Base-by-base conservation (phyloP, 2,888 invertebrate genomes). In the Cheilosia soror region DNA sequence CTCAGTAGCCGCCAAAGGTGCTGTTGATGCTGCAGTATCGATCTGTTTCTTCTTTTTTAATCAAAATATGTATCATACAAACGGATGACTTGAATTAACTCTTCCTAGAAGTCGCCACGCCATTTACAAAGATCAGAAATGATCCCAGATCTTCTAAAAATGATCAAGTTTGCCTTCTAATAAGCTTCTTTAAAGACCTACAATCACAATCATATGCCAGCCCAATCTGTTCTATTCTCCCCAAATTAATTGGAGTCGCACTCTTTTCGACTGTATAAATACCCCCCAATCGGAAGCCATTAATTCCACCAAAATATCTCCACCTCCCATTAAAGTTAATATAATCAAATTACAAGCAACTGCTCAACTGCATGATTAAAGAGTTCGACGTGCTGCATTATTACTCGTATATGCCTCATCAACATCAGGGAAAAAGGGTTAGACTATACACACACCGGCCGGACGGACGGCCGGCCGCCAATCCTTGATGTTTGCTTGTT, bases 401-500 rank as follows among this genome's bases (percentile, higher is more conserved):
- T 37, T 37, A 4, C 37, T 11, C 11, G 37, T 11, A 4, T 63
- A 37, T 63, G 27, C 78, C 47, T 29, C 63, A 63, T 55, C 62
- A 29, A 62, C 76, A n/a, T 31, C 31, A n/a, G 2, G n/a, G 7
- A 60, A 53, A 66, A 79, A 84, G 80, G 80, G 80, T 71, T 76
- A 80, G 84, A 69, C 55, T 42, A 55, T 27, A 25, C 4, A 37
- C 44, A 15, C 44, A 33, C 5, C 33, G 33, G 33, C 7, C n/a
- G n/a, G n/a, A n/a, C n/a, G n/a, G n/a, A 5, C 2, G 33, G 33
- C 33, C 33, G 33, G 33, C 72, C 73, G 79, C 79, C 73, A 79
- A 75, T 84, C 83, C 83, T 79, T 84, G 69, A 69, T 79, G 65
- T 84, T 79, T 84, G 75, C 84, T 84, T 80, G 75, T 80, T 84